phyloP scores from a whole-genome alignment of 2,888 invertebrate species.

The Phytoseiulus persimilis region DNA sequence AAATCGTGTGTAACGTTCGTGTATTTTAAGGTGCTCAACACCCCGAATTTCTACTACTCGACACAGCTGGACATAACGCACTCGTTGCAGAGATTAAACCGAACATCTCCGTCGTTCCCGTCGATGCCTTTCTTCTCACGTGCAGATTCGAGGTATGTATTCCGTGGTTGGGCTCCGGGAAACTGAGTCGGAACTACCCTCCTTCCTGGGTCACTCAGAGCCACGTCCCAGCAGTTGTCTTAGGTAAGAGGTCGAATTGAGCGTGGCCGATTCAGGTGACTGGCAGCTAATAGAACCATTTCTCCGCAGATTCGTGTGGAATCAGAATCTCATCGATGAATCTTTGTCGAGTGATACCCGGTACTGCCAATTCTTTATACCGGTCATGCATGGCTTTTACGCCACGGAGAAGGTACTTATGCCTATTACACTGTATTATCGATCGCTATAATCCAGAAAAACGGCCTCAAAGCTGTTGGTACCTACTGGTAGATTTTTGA shows the following conservation, averaged over 20 bases:
- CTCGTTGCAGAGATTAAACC: constrained; percentile 74
- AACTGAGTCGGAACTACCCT: no score
- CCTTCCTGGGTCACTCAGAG: no score
- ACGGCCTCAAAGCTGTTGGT: no score
- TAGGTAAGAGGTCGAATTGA: no score
- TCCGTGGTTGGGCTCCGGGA: no score
- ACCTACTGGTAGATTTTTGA: constrained; percentile 45
- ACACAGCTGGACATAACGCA: constrained; percentile 88
- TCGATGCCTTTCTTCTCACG: constrained; percentile 55
- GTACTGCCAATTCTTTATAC: not conserved
- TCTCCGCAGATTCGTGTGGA: constrained; percentile 33
- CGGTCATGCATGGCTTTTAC: constrained; percentile 11
- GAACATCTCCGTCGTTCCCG: constrained; percentile 71
- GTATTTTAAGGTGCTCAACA: constrained; percentile 55
- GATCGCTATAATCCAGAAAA: no score
- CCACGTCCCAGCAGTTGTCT: no score
- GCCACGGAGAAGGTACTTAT: constrained; percentile 49
- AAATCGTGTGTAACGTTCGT: no score
- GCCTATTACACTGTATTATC: not conserved
- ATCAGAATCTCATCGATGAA: constrained; percentile 12
- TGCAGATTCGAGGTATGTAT: constrained; percentile 46
- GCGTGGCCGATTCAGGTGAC: no score
- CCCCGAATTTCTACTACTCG: constrained; percentile 84
- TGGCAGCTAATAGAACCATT: not conserved
- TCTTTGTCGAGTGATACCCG: not conserved